Evolutionary conservation across 2,797 vertebrate species (phyloP).

Genomic region (Myotis findleyi): DNA sequence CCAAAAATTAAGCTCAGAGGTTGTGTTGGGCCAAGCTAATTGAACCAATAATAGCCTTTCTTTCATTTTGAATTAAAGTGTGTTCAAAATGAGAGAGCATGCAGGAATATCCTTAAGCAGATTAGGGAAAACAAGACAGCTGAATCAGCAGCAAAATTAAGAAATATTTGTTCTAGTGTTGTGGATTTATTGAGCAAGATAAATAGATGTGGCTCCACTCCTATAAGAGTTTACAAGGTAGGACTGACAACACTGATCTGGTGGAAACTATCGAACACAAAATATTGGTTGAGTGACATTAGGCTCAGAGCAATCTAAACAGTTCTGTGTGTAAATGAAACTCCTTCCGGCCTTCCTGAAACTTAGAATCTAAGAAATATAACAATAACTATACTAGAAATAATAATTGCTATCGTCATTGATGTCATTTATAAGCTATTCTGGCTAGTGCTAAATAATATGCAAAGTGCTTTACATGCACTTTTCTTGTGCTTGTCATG

Average conservation of each 20-base stretch:
- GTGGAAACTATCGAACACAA: not conserved
- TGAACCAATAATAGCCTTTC: not conserved
- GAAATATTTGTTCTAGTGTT: conserved; percentile 43
- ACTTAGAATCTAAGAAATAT: not conserved
- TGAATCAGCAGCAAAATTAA: conserved; percentile 63
- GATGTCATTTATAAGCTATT: not conserved
- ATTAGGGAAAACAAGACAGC: conserved; percentile 48
- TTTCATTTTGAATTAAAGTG: conserved; percentile 72
- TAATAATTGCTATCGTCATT: not conserved
- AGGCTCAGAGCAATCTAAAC: not conserved
- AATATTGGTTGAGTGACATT: not conserved
- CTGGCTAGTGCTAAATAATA: not conserved
- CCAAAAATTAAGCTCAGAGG: conserved; percentile 60
- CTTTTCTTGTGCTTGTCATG: not conserved
- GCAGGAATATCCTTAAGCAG: not conserved
- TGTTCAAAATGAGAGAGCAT: conserved; percentile 1
- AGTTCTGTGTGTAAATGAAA: not conserved
- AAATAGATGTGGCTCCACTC: not conserved
- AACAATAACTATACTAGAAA: not conserved
- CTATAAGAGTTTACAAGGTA: not conserved
- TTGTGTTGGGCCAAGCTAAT: conserved; percentile 56
- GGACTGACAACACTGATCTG: not conserved
- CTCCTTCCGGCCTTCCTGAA: not conserved
- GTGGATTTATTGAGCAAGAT: conserved; percentile 31
- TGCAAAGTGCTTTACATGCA: not conserved